Evolutionary conservation across 1,140 invertebrate genomes (phyloP), one percentile per base, ranked within the genome.

Genomic region (Tetramorium parvispinum): DNA sequence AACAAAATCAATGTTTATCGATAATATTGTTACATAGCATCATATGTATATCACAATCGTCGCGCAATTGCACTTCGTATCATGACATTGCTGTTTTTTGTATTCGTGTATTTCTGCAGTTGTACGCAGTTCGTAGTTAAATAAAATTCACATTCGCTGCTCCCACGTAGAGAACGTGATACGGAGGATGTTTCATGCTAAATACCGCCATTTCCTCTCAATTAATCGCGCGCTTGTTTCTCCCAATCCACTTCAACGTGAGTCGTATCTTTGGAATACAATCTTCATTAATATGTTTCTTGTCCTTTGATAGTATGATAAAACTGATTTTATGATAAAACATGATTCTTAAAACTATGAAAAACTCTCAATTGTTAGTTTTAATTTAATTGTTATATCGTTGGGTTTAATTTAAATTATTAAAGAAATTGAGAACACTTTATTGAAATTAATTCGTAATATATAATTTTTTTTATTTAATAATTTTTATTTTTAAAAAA

Each of bases 81-180:
- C 10, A 5, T 70, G 21, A 70, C 18, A 16, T 59, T 49, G n/a
- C 16, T 13, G 37, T 32, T 81, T 81, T 81, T 53, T 55, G 27
- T 32, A 32, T 32, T 81, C 49, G 27, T 51, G 46, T 40, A 53
- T 4, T 66, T 6, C 13, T 70, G 46, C 21, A 32, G 32, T 81
- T 70, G 13, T 32, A 49, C 8, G 43, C 57, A 65, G 43, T 78
- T 66, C 8, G 43, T 70, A 65, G 43, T 78, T 66, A 81, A 70
- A 81, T 57, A 43, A 68, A 68, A 51, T 13, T 37, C 24, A n/a
- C 1, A 21, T 32, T 70, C 57, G 57, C 13, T n/a, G 21, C 3
- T 78, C 57, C 24, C 49, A 81, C 49, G 3, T 53, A 24, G 32
- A 24, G 8, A 53, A 66, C 4, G 10, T 21, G 27, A 53, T 53